These are phyloP conservation scores for Pelvicachromis taeniatus DNA, from an alignment of 2,113 vertebrate genomes.

Conservation along the genomic window DNA sequence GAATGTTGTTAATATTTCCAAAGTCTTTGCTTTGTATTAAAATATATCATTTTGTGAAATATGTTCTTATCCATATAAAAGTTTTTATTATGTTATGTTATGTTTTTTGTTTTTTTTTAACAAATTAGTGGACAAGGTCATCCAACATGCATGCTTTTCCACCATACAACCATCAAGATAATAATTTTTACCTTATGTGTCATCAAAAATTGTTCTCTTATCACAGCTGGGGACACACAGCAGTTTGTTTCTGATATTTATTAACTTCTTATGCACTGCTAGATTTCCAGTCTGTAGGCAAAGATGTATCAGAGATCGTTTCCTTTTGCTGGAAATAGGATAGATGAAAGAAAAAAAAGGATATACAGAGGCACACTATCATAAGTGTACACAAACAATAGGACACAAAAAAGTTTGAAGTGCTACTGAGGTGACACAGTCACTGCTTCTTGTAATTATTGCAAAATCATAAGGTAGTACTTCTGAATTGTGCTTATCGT, in stretches of 20 bases:
- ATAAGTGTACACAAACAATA: neutral
- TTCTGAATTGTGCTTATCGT: neutral
- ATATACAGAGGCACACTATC: no score
- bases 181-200: neutral
- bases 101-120: neutral
- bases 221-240: neutral
- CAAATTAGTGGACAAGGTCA: neutral
- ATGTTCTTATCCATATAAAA: neutral
- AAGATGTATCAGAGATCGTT: neutral
- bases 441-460: neutral
- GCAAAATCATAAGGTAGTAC: neutral
- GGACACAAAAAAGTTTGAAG: neutral
- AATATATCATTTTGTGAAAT: neutral
- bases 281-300: neutral
- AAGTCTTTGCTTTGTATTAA: neutral
- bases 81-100: fast-evolving
- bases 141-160: neutral
- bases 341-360: no score
- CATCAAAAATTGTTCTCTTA: neutral
- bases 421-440: neutral
- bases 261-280: neutral
- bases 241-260: neutral
- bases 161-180: neutral
- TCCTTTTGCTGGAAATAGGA: neutral
- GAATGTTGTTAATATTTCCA: neutral